Conservation (phyloP, 2,797 vertebrate species). For the Otus scops region DNA sequence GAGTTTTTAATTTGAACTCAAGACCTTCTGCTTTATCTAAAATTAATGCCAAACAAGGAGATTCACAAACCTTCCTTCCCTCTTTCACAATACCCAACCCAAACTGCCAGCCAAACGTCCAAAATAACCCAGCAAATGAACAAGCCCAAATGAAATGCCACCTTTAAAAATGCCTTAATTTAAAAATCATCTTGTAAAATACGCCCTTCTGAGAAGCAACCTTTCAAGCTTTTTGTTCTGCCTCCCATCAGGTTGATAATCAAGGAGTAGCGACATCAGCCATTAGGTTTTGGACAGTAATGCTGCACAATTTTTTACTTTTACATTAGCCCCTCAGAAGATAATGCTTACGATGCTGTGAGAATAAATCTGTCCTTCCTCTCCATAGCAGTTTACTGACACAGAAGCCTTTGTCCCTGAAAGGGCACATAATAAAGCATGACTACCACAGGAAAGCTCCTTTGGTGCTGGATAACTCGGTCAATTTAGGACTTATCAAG, state of each 20-base stretch:
- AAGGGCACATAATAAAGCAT: slow-evolving; percentile 76
- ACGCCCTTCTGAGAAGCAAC: background rate
- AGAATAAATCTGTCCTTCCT: slow-evolving; percentile 61
- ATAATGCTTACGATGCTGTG: slow-evolving; percentile 55
- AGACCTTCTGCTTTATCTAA: background rate
- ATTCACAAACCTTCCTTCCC: background rate
- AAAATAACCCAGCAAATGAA: background rate
- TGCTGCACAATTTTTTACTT: slow-evolving; percentile 43
- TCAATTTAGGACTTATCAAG: slow-evolving; percentile 82
- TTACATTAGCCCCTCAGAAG: slow-evolving; percentile 54
- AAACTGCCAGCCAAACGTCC: background rate
- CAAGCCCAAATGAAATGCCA: background rate
- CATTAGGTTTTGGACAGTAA: slow-evolving; percentile 9
- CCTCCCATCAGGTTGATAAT: background rate
- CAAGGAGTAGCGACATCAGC: background rate
- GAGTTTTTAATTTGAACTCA: background rate
- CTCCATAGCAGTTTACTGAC: slow-evolving; percentile 56
- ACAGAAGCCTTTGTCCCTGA: slow-evolving; percentile 71
- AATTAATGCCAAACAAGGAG: background rate
- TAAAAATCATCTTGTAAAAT: slow-evolving; percentile 6
- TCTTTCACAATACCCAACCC: background rate
- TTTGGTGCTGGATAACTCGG: slow-evolving; percentile 75
- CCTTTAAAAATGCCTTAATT: background rate
- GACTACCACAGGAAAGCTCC: slow-evolving; percentile 71
- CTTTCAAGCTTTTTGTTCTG: slow-evolving; percentile 36